Evolutionary conservation across 2,113 vertebrate genomes (phyloP).

Genomic region (Cottus gobio): DNA sequence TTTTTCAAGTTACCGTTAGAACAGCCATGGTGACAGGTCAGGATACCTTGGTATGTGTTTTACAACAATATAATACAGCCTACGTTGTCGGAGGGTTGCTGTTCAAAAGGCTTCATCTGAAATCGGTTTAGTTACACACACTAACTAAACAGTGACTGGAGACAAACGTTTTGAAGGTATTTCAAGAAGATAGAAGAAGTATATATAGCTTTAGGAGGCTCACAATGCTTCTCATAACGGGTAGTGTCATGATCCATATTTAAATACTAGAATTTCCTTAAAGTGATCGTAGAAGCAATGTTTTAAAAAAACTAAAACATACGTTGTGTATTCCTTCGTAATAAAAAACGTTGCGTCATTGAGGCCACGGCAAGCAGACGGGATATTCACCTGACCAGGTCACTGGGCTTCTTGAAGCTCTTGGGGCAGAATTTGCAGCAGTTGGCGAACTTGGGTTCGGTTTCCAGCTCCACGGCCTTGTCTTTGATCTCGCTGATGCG

Average conservation of each 20-base stretch:
- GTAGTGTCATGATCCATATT: neutral
- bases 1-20: too few relatives aligned
- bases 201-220: neutral
- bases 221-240: neutral
- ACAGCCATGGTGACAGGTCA: neutral
- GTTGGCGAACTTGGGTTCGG: conserved; percentile 95
- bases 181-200: too few relatives aligned
- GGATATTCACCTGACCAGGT: conserved; percentile 91
- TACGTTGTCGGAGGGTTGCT: too few relatives aligned
- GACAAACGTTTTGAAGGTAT: too few relatives aligned
- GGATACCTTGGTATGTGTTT: neutral
- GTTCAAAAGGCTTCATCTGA: too few relatives aligned
- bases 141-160: too few relatives aligned
- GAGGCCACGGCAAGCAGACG: neutral
- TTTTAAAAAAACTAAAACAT: too few relatives aligned
- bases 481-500: conserved; percentile 98
- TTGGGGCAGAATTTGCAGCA: conserved; percentile 95
- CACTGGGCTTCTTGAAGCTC: conserved; percentile 99
- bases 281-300: neutral
- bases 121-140: too few relatives aligned
- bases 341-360: too few relatives aligned
- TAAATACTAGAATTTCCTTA: neutral
- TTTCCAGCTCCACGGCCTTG: conserved; percentile 91
- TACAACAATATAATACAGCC: neutral
- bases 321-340: too few relatives aligned